A percentile compares a stretch with the other conserved stretches of the same genome.
phyloP scores from a whole-genome alignment of 2,888 invertebrate species.

The Polia nebulosa region DNA sequence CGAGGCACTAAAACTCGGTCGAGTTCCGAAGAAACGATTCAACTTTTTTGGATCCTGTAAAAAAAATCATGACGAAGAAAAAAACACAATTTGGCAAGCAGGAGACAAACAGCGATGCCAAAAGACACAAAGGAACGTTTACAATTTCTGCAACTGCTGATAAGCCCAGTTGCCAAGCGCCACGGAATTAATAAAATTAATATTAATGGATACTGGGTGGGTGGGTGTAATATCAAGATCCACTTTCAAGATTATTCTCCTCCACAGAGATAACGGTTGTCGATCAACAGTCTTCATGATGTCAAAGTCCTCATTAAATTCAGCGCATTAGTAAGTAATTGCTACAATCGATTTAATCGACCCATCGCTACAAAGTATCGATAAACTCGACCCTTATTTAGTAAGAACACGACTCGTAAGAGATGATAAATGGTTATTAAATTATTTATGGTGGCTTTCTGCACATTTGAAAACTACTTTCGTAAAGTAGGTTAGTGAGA shows the following conservation, averaged over 20 bases:
- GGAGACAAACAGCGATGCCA: neutral
- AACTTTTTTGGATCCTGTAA: neutral
- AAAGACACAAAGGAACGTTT: neutral
- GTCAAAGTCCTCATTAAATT: conserved; percentile 42
- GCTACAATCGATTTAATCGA: conserved; percentile 40
- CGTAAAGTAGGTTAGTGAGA: neutral
- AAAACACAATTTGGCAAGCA: too few relatives aligned
- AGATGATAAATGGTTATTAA: conserved; percentile 40
- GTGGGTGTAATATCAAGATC: neutral
- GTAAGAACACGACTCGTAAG: conserved; percentile 34
- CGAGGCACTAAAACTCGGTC: neutral
- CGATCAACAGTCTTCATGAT: conserved; percentile 25
- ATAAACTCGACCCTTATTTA: conserved; percentile 49
- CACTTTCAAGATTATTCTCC: neutral
- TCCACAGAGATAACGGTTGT: conserved; percentile 31
- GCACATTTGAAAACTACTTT: neutral
- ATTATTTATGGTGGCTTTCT: conserved; percentile 6
- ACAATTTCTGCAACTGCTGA: too few relatives aligned
- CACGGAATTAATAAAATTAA: neutral
- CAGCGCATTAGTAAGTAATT: conserved; percentile 50
- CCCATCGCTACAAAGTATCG: conserved; percentile 56
- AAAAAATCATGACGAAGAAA: neutral
- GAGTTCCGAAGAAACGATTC: neutral
- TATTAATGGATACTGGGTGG: neutral
- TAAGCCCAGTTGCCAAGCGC: neutral